phyloP scores from a whole-genome alignment of 2,797 vertebrate species.

The Tragopan temminckii region DNA sequence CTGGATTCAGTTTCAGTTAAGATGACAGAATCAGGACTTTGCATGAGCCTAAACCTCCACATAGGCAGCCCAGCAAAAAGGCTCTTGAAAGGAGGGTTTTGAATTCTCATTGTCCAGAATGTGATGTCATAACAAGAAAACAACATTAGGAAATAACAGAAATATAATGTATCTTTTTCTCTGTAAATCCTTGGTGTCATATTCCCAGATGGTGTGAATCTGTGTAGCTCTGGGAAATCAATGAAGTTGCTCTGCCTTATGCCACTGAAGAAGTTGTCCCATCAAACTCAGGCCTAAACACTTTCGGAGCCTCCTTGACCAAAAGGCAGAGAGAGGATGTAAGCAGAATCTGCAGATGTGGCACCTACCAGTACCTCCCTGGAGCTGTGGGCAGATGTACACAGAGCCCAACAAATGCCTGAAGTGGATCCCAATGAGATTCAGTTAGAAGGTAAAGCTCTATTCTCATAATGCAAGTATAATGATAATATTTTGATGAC shows the following conservation, averaged over 20 bases:
- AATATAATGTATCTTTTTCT: slow-evolving; percentile 12
- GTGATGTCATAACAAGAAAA: slow-evolving; percentile 25
- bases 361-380: background rate
- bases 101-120: background rate
- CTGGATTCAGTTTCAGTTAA: background rate
- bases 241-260: background rate
- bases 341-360: background rate
- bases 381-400: background rate
- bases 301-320: background rate
- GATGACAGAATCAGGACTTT: background rate
- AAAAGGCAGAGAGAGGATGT: background rate
- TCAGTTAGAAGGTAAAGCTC: background rate
- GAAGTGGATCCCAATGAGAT: background rate
- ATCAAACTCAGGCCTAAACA: background rate
- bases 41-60: background rate
- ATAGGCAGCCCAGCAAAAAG: background rate
- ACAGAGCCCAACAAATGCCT: background rate
- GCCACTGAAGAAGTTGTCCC: background rate
- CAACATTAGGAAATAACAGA: slow-evolving; percentile 22
- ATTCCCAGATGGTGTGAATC: slow-evolving; percentile 12
- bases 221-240: background rate
- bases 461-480: background rate
- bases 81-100: background rate
- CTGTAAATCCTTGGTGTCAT: background rate
- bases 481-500: too few species aligned